Conservation (phyloP, 2,888 invertebrate genomes). For the Sinhomidia bicolor region DNA sequence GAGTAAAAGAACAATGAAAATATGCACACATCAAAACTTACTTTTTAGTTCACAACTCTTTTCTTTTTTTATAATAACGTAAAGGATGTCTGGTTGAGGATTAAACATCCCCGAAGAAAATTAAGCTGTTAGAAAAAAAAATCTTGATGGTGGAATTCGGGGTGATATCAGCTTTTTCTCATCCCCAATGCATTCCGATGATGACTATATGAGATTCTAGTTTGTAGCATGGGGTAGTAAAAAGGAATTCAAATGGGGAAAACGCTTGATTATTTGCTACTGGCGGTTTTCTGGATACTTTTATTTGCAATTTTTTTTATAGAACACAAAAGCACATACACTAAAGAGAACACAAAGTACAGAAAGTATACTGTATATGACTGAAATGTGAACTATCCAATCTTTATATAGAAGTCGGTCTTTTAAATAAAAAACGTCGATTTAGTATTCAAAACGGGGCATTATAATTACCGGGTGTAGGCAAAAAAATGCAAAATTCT, state of each 20-base stretch:
- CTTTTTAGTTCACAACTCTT: slow-evolving; percentile 10
- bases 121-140: neutral
- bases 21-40: slow-evolving; percentile 34
- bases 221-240: neutral
- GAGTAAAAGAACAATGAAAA: slow-evolving; percentile 42
- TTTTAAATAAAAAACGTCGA: neutral
- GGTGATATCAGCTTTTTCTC: neutral
- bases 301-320: neutral
- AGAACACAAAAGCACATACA: neutral
- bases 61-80: neutral
- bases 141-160: neutral
- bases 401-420: neutral
- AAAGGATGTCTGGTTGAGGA: neutral
- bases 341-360: neutral
- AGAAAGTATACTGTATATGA: too few species aligned
- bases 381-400: neutral
- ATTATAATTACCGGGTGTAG: neutral
- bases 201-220: neutral
- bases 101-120: slow-evolving; percentile 42
- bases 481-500: neutral
- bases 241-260: neutral
- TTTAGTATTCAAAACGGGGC: too few species aligned
- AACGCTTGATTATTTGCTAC: neutral
- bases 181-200: neutral
- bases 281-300: neutral